phyloP scores from a whole-genome alignment of 2,888 invertebrate genomes.

The Idaea straminata region DNA sequence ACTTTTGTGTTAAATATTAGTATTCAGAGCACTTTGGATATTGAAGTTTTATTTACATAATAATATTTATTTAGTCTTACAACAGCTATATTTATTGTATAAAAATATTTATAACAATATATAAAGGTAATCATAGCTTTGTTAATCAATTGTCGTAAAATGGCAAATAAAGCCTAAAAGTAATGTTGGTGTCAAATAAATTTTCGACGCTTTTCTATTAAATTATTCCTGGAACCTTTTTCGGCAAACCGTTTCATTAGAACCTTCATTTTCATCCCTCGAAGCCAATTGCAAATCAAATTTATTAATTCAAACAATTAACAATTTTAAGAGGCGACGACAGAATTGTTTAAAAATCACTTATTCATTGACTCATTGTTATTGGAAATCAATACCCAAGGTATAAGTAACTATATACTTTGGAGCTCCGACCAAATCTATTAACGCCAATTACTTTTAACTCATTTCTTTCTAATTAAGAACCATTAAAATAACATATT shows the following conservation, averaged over 20 bases:
- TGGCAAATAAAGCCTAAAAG: slow-evolving; percentile 23
- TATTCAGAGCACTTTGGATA: too few species aligned
- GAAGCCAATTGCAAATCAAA: slow-evolving; percentile 49
- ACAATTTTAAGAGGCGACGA: slow-evolving; percentile 41
- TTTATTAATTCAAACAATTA: slow-evolving; percentile 65
- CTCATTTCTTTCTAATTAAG: background rate
- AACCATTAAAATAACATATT: background rate
- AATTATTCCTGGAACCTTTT: slow-evolving; percentile 41
- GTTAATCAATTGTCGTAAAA: slow-evolving; percentile 26
- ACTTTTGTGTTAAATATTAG: too few species aligned
- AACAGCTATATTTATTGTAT: background rate
- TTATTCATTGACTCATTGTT: slow-evolving; percentile 14
- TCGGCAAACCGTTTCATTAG: slow-evolving; percentile 48
- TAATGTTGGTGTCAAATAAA: slow-evolving; percentile 33
- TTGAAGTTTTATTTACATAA: too few species aligned
- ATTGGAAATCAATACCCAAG: background rate
- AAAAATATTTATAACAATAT: background rate
- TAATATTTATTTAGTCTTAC: too few species aligned
- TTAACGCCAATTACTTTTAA: background rate
- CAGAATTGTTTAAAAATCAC: slow-evolving; percentile 37
- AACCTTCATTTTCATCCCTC: slow-evolving; percentile 46
- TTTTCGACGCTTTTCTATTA: slow-evolving; percentile 32
- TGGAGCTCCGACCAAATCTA: slow-evolving; percentile 4
- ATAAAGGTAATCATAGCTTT: background rate
- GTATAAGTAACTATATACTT: slow-evolving; percentile 2